Conservation (phyloP, 2,113 vertebrate species). For the Colistium nudipinnis region DNA sequence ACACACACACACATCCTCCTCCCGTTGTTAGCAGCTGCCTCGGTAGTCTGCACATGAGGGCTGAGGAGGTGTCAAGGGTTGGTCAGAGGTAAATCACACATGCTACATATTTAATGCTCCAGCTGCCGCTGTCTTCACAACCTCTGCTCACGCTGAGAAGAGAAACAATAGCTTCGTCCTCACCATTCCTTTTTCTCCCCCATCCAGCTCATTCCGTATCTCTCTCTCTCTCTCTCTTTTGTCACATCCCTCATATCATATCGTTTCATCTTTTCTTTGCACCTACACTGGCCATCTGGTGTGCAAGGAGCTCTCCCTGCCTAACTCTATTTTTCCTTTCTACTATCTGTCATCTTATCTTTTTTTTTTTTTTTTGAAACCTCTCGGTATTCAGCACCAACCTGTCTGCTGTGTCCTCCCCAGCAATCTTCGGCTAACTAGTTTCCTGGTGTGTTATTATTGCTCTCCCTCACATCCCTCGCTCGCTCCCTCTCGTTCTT, state of each 20-base stretch:
- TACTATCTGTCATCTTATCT: constrained; percentile 28
- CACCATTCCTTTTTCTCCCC: constrained; percentile 5
- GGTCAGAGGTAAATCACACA: constrained; percentile 16
- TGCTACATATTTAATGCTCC: constrained; percentile 2
- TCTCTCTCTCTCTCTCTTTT: constrained; percentile 3
- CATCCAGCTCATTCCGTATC: constrained; percentile 1
- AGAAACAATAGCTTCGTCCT: neutral
- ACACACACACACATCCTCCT: too few relatives aligned
- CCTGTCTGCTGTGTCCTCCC: constrained; percentile 31
- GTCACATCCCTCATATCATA: constrained; percentile 2
- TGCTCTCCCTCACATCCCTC: constrained; percentile 35
- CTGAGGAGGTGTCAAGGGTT: neutral
- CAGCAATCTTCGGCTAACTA: constrained; percentile 46
- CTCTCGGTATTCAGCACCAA: constrained; percentile 21
- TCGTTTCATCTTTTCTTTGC: constrained; percentile 39
- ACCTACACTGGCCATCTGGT: constrained; percentile 48
- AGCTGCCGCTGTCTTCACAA: neutral
- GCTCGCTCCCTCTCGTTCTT: constrained; percentile 35
- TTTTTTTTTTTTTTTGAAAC: constrained; percentile 3
- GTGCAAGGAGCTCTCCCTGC: constrained; percentile 16
- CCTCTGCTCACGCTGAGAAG: neutral
- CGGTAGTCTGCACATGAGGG: too few relatives aligned
- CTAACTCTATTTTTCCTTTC: constrained; percentile 30
- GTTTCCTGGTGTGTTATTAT: constrained; percentile 42
- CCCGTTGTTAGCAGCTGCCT: too few relatives aligned